Conservation (phyloP, 2,113 vertebrate species). For the Platichthys stellatus region DNA sequence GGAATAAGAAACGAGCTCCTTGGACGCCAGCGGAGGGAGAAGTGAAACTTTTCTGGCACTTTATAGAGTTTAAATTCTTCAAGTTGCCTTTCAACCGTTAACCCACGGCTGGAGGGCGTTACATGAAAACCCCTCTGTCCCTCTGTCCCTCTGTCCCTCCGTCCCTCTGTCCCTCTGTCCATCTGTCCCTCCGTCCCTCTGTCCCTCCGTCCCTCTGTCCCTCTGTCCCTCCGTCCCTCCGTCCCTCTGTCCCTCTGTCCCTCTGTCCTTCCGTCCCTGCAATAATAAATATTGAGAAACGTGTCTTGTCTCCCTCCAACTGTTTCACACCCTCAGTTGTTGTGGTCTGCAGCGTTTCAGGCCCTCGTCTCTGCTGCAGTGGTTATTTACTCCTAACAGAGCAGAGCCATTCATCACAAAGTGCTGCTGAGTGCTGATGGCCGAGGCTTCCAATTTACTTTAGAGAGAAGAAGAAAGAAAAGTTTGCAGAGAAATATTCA, state of each 20-base stretch:
- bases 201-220: no score
- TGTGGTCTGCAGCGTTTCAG: slow-evolving; percentile 23
- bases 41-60: slow-evolving; percentile 19
- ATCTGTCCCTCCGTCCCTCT: no score
- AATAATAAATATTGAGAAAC: background rate
- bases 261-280: background rate
- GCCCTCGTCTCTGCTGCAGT: slow-evolving; percentile 4
- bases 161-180: no score
- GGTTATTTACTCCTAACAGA: slow-evolving; percentile 35
- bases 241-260: background rate
- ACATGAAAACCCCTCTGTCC: slow-evolving; percentile 10
- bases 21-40: slow-evolving; percentile 13
- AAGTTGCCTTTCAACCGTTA: slow-evolving; percentile 18
- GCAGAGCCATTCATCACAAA: slow-evolving; percentile 58
- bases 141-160: background rate
- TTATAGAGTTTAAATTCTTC: background rate
- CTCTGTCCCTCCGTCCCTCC: no score
- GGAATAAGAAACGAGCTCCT: slow-evolving; percentile 28
- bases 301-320: background rate
- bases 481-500: slow-evolving; percentile 35
- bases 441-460: slow-evolving; percentile 26
- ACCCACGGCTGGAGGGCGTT: background rate
- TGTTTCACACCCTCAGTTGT: background rate
- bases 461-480: slow-evolving; percentile 14
- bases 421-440: slow-evolving; percentile 29